Conservation (phyloP, 1,140 invertebrate genomes). For the Lepidurus apus region DNA sequence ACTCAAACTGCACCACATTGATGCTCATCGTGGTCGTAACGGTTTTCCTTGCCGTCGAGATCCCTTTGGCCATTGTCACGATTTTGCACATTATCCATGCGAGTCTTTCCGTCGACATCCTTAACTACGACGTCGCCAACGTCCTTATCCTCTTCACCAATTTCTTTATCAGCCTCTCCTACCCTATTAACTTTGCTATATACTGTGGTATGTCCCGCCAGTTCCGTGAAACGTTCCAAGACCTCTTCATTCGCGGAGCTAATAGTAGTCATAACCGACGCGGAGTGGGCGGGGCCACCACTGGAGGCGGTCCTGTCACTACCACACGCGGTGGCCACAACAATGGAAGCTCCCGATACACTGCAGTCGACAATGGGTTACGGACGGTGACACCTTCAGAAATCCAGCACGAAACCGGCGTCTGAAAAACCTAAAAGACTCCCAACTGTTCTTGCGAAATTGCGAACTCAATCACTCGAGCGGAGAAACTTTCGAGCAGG, state of each 20-base stretch:
- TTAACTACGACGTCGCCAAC: constrained; percentile 74
- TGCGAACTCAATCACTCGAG: too few relatives aligned
- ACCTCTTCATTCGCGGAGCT: constrained; percentile 66
- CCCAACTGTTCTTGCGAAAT: neutral
- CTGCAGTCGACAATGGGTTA: constrained; percentile 64
- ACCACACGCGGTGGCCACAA: constrained; percentile 42
- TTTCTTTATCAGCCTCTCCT: constrained; percentile 84
- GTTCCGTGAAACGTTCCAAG: constrained; percentile 88
- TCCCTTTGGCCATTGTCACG: constrained; percentile 82
- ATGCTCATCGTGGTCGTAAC: constrained; percentile 94
- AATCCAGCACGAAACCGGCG: constrained; percentile 62
- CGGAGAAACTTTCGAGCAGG: too few relatives aligned
- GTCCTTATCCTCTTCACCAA: constrained; percentile 79
- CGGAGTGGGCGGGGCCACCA: constrained; percentile 6
- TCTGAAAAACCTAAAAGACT: constrained; percentile 51
- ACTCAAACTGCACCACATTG: constrained; percentile 84
- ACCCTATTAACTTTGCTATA: constrained; percentile 91
- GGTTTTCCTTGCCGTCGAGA: constrained; percentile 83
- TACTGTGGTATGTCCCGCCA: constrained; percentile 92
- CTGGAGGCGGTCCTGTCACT: constrained; percentile 23
- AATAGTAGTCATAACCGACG: constrained; percentile 22
- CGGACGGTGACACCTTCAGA: constrained; percentile 58
- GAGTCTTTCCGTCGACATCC: constrained; percentile 46
- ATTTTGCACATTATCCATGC: constrained; percentile 73
- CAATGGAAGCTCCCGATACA: constrained; percentile 65